These are phyloP conservation scores for Oreochromis tanganicae DNA, from an alignment of 2,113 vertebrate species.

Conservation along the genomic window DNA sequence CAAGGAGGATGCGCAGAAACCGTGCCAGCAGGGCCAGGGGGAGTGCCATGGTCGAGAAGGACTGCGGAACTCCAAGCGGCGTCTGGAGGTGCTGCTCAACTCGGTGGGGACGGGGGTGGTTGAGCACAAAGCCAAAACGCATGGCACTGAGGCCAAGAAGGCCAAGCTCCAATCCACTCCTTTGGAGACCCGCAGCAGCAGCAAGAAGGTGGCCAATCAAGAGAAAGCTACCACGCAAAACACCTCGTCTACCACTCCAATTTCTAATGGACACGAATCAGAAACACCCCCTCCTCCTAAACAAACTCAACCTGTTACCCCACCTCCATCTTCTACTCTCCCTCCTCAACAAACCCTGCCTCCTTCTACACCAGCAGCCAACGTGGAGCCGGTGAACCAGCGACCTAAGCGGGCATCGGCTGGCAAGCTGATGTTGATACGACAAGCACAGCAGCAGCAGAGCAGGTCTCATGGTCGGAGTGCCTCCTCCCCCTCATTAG, in stretches of 20 bases:
- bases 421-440: slow-evolving; percentile 87
- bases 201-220: slow-evolving; percentile 75
- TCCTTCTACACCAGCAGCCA: slow-evolving; percentile 74
- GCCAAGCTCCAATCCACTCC: slow-evolving; percentile 60
- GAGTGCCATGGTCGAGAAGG: slow-evolving; percentile 86
- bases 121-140: slow-evolving; percentile 46
- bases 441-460: slow-evolving; percentile 91
- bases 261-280: slow-evolving; percentile 81
- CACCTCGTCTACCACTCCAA: slow-evolving; percentile 72
- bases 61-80: slow-evolving; percentile 94
- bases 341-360: slow-evolving; percentile 42
- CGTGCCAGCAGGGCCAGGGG: slow-evolving; percentile 72
- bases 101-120: slow-evolving; percentile 23
- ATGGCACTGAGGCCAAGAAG: slow-evolving; percentile 63
- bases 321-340: slow-evolving; percentile 15
- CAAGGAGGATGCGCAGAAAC: slow-evolving; percentile 79
- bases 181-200: slow-evolving; percentile 81
- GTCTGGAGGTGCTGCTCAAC: slow-evolving; percentile 82
- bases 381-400: slow-evolving; percentile 79
- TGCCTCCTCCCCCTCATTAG: slow-evolving; percentile 52
- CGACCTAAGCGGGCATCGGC: slow-evolving; percentile 80
- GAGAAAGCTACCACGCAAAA: slow-evolving; percentile 51
- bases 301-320: slow-evolving; percentile 35
- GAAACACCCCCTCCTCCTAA: slow-evolving; percentile 55
- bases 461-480: slow-evolving; percentile 79